phyloP scores from a whole-genome alignment of 2,113 vertebrate species.

The Corythornis madagascariensis region DNA sequence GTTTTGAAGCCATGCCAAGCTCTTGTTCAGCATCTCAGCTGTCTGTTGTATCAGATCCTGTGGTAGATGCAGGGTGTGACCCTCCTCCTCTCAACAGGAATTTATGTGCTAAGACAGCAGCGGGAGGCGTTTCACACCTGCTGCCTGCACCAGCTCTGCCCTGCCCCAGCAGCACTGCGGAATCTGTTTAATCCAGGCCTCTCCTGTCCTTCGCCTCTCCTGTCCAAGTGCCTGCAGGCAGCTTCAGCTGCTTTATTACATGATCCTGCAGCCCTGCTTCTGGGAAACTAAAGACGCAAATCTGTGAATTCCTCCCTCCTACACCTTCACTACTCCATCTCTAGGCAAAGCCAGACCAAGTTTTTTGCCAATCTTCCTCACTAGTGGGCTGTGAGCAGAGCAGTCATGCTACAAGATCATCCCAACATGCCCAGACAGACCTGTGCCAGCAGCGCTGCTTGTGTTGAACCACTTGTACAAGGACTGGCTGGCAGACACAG shows the following conservation, averaged over 20 bases:
- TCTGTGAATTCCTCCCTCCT: not conserved
- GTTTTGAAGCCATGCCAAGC: conserved; percentile 2
- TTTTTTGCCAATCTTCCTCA: not conserved
- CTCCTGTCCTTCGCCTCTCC: not conserved
- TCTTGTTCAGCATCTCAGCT: conserved; percentile 31
- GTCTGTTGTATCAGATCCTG: not conserved
- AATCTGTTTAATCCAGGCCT: not conserved
- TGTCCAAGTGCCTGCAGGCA: not conserved
- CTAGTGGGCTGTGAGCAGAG: accelerated
- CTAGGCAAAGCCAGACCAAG: not conserved
- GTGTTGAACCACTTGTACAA: not conserved
- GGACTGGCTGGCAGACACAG: not conserved
- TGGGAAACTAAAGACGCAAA: not conserved
- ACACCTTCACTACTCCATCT: not conserved
- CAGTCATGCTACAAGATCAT: not conserved
- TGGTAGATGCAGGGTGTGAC: not conserved
- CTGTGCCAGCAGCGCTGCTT: not conserved
- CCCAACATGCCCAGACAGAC: accelerated
- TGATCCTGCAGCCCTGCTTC: not conserved
- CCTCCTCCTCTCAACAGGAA: not conserved
- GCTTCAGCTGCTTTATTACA: not conserved
- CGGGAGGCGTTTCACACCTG: not conserved
- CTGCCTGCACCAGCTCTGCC: not conserved
- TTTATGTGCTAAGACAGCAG: not conserved
- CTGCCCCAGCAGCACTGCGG: not conserved